These are phyloP conservation scores for Orchesella flavescens DNA, from an alignment of 2,888 invertebrate genomes.

Conservation along the genomic window DNA sequence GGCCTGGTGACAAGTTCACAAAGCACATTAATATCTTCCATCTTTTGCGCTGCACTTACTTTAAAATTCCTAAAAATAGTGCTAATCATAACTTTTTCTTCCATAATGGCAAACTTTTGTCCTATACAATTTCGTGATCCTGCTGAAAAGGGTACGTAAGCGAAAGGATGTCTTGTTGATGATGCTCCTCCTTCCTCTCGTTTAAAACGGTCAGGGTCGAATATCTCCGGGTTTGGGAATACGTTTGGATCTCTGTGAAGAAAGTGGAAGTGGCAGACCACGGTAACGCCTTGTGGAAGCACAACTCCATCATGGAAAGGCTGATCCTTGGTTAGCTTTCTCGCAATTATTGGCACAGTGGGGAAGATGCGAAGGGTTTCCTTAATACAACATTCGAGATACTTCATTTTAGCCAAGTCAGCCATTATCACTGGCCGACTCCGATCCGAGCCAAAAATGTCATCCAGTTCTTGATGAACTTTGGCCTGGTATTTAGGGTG, in stretches of 20 bases:
- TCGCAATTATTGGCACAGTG: conserved; percentile 74
- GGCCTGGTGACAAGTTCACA: conserved; percentile 79
- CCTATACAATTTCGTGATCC: conserved; percentile 74
- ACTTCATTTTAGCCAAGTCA: conserved; percentile 74
- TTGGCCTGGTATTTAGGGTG: conserved; percentile 58
- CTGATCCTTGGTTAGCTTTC: conserved; percentile 73
- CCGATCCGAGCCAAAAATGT: conserved; percentile 57
- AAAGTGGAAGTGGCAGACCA: conserved; percentile 73
- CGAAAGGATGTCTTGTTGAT: conserved; percentile 74
- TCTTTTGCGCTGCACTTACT: conserved; percentile 77
- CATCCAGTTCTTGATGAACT: conserved; percentile 62
- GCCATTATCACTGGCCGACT: conserved; percentile 66
- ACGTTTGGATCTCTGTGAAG: conserved; percentile 75
- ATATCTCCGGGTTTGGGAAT: conserved; percentile 76
- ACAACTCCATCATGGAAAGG: conserved; percentile 68
- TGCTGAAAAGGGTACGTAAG: conserved; percentile 74
- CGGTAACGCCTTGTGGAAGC: conserved; percentile 74
- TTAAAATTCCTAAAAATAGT: conserved; percentile 78
- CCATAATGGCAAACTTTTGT: conserved; percentile 78
- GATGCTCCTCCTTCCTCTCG: conserved; percentile 74
- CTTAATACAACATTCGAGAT: conserved; percentile 74
- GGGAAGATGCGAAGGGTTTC: conserved; percentile 74
- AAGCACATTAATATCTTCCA: too few relatives aligned
- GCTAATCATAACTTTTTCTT: conserved; percentile 78
- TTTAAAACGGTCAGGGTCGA: conserved; percentile 76